phyloP scores from a whole-genome alignment of 2,888 invertebrate genomes.

The Limenitis camilla region DNA sequence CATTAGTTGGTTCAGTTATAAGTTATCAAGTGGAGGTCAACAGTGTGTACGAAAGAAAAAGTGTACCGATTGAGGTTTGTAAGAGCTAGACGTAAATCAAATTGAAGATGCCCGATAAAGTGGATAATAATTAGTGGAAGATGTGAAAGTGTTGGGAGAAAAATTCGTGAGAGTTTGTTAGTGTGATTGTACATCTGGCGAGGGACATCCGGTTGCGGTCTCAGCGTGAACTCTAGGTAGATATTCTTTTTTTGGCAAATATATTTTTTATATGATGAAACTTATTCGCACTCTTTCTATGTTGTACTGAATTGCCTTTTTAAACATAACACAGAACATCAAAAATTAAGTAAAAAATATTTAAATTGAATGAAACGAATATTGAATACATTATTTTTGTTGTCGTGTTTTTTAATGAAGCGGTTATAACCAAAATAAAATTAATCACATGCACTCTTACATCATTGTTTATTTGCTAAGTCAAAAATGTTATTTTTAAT shows the following conservation, averaged over 20 bases:
- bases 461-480: neutral
- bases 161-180: constrained; percentile 73
- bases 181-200: constrained; percentile 71
- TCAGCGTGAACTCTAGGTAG: constrained; percentile 18
- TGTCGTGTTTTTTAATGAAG: too few relatives aligned
- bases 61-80: constrained; percentile 68
- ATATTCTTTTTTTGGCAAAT: constrained; percentile 20
- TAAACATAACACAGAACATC: too few relatives aligned
- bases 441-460: neutral
- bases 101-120: constrained; percentile 75
- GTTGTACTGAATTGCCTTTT: too few relatives aligned
- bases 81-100: constrained; percentile 71
- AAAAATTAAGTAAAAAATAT: too few relatives aligned
- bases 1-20: constrained; percentile 25
- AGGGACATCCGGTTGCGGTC: constrained; percentile 61
- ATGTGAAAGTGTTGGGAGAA: constrained; percentile 74
- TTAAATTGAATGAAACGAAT: too few relatives aligned
- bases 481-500: constrained; percentile 5
- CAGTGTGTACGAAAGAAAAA: constrained; percentile 59
- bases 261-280: neutral
- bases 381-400: too few relatives aligned
- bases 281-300: too few relatives aligned
- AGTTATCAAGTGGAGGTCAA: constrained; percentile 38
- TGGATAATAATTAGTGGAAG: constrained; percentile 74
- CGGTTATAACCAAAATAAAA: too few relatives aligned